Base-by-base conservation (phyloP, 37 sponge, comb jelly and placozoan species). In the Chondrilla cf. caribensis region DNA sequence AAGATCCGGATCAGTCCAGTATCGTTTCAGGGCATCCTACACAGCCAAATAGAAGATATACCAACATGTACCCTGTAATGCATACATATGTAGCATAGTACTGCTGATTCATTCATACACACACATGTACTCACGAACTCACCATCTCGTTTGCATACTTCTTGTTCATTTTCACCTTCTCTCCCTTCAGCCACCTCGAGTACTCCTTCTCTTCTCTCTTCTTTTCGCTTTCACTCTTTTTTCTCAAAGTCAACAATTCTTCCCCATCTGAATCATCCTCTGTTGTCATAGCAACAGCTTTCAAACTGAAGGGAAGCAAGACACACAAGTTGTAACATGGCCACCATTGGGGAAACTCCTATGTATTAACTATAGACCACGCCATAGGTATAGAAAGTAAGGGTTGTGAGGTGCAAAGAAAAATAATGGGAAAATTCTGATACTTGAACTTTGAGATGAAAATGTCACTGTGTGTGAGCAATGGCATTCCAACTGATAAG, bases 121-220 rank as follows among this genome's bases (percentile, higher is more conserved):
- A 39, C 5, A 6, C 9, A 32, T 32, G 7, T 9, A 72, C 29
- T 9, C 31, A 21, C 25, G 54, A 28, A 44, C 29, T 88, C 72
- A 70, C 87, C 82, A 88, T 80, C 62, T 90, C 91, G 43, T 39
- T 72, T 15, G 81, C 79, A 40, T 82, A 39, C 36, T 79, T 57
- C 65, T 66, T 31, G 19, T 51, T 40, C 44, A 86, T 38, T 26
- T 78, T 55, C 3, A 38, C 68, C 35, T 55, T 86, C 65, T 90
- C 60, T 37, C 93, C 93, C 59, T 87, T 92, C 84, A 97, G 58
- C 97, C 97, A 97, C 58, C 81, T 76, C 24, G 78, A 32, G 65
- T 97, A 97, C 39, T 87, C 95, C 33, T 66, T 80, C 60, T 97
- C 95, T 64, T 97, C 97, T 25, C 80, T 57, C 51, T 76, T 82